Evolutionary conservation across 2,797 vertebrate species (phyloP).

Genomic region (Neostethus bicornis): DNA sequence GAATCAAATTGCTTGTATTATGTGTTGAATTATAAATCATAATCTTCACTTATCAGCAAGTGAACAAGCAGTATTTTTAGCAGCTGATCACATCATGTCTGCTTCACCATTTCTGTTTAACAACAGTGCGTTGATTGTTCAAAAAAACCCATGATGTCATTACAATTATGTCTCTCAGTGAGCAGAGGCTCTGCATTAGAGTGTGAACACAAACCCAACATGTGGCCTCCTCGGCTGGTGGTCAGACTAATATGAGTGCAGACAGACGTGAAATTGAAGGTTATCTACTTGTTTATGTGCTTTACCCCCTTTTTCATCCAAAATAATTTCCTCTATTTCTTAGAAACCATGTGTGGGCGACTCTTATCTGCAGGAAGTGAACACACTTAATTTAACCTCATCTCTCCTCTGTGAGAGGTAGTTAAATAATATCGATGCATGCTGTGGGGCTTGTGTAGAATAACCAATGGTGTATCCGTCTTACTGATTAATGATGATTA

Average conservation of each 20-base stretch:
- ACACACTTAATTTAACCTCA: conserved; percentile 59
- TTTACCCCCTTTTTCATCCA: conserved; percentile 4
- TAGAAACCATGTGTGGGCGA: conserved; percentile 22
- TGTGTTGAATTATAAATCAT: too few species aligned
- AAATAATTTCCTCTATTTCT: conserved; percentile 49
- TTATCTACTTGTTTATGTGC: conserved; percentile 47
- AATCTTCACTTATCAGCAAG: background rate
- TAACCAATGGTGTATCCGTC: conserved; percentile 31
- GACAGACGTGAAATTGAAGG: conserved; percentile 26
- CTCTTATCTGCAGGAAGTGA: conserved; percentile 74
- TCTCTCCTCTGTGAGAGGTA: conserved; percentile 23
- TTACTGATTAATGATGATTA: conserved; percentile 44
- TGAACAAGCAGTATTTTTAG: conserved; percentile 20
- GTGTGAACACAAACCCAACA: conserved; percentile 19
- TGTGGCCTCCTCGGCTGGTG: conserved; percentile 8
- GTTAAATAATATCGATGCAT: conserved; percentile 22
- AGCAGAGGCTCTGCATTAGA: background rate
- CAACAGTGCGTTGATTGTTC: conserved; percentile 37
- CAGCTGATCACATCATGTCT: conserved; percentile 18
- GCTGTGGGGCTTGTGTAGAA: conserved; percentile 37
- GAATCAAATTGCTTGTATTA: too few species aligned
- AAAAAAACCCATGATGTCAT: conserved; percentile 54
- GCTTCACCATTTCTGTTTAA: conserved; percentile 15
- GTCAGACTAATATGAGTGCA: conserved; percentile 29
- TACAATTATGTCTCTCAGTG: conserved; percentile 10